Evolutionary conservation across 2,113 vertebrate species (phyloP).

Genomic region (Cromileptes altivelis): DNA sequence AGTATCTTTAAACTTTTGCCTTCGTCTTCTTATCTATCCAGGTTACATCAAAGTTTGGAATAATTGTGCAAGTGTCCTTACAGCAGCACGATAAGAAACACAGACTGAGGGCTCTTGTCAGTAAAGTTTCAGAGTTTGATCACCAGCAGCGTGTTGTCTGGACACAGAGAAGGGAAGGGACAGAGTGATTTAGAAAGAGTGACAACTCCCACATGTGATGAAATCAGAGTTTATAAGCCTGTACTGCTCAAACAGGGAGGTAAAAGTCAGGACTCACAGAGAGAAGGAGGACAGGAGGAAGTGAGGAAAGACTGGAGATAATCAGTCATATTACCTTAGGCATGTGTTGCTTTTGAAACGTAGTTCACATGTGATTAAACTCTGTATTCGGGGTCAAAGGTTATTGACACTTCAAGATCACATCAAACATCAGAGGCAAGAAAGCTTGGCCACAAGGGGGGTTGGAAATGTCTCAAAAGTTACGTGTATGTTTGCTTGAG

Average conservation of each 20-base stretch:
- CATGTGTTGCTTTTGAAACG: background rate
- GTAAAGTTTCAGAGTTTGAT: constrained; percentile 31
- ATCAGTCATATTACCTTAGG: constrained; percentile 11
- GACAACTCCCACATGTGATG: constrained; percentile 33
- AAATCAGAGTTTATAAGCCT: constrained; percentile 34
- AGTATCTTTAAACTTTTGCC: constrained; percentile 40
- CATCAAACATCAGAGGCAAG: background rate
- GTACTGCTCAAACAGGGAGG: background rate
- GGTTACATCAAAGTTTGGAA: constrained; percentile 25
- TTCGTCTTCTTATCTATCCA: constrained; percentile 46
- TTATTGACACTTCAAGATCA: background rate
- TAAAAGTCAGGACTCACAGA: constrained; percentile 9
- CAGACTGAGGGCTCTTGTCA: background rate
- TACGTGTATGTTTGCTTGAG: background rate
- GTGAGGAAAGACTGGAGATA: constrained; percentile 6
- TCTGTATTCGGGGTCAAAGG: background rate
- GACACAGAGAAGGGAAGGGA: background rate
- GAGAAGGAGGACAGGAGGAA: constrained; percentile 13
- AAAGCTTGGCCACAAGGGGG: background rate
- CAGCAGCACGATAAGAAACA: constrained; percentile 44
- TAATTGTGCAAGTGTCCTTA: constrained; percentile 38
- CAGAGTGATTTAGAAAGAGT: constrained; percentile 31
- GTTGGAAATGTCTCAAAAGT: background rate
- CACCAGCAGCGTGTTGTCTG: background rate
- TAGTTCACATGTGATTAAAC: background rate